A percentile compares a stretch with the other conserved stretches of the same genome.
Conservation (phyloP, 2,888 invertebrate species). For the Polydrusus tereticollis region DNA sequence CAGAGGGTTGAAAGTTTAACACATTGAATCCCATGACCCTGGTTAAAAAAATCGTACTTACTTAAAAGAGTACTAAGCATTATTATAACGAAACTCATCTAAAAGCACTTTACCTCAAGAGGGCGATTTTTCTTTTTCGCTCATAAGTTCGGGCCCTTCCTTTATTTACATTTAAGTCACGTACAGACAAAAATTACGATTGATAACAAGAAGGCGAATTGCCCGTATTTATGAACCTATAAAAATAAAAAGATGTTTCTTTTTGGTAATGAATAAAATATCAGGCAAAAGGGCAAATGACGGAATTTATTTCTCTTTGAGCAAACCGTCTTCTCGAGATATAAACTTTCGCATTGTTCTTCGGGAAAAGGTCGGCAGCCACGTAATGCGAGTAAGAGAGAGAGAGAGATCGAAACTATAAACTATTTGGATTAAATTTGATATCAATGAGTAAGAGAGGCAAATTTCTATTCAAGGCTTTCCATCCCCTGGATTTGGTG, state of each 20-base stretch:
- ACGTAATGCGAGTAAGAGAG: neutral
- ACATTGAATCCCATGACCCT: no score
- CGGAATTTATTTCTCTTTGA: constrained; percentile 9
- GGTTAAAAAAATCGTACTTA: no score
- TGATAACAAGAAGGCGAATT: constrained; percentile 61
- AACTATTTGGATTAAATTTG: no score
- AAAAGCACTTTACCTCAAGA: neutral
- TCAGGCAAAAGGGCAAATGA: constrained; percentile 39
- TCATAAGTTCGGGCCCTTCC: neutral
- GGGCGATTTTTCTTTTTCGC: neutral
- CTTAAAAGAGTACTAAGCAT: no score
- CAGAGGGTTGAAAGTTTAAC: no score
- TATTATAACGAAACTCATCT: neutral
- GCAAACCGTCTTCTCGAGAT: neutral
- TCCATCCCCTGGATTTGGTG: no score
- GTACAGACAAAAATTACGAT: constrained; percentile 61
- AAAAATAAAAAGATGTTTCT: constrained; percentile 57
- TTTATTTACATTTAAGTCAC: constrained; percentile 58
- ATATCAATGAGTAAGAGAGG: no score
- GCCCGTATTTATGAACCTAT: constrained; percentile 58
- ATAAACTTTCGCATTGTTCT: constrained; percentile 5
- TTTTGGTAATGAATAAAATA: constrained; percentile 57
- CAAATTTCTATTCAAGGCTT: no score
- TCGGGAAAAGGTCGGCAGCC: neutral
- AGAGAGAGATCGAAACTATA: no score